Percentiles rank a stretch among this genome's conserved stretches.
Conservation (phyloP, 2,113 vertebrate genomes). For the Marmota flaviventris region DNA sequence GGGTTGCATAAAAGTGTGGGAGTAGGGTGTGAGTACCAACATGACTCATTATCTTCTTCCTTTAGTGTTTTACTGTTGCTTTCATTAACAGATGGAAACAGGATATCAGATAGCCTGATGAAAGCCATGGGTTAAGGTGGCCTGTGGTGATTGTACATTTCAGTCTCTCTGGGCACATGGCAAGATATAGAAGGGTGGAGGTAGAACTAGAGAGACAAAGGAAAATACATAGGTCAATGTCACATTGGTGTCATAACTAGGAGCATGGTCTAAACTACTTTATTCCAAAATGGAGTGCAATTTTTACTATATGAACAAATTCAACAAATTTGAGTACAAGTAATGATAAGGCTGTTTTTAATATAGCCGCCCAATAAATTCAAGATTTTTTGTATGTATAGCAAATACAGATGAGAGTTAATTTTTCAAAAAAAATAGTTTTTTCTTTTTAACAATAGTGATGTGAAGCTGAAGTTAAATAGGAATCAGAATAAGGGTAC, state of each 20-base stretch:
- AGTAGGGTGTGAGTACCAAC: background rate
- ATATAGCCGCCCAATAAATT: background rate
- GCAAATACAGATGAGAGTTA: background rate
- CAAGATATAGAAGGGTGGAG: background rate
- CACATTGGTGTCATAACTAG: background rate
- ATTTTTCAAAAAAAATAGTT: background rate
- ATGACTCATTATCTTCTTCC: background rate
- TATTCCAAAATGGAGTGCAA: background rate
- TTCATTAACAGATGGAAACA: background rate
- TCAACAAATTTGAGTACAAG: background rate
- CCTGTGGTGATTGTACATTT: background rate
- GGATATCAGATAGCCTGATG: background rate
- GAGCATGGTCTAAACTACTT: background rate
- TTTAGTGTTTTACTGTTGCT: background rate
- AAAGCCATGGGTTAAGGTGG: background rate
- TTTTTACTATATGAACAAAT: background rate
- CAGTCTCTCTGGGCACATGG: background rate
- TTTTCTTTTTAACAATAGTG: background rate
- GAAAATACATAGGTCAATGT: background rate
- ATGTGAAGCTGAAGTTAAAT: background rate
- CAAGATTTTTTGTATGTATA: background rate
- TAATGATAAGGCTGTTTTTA: background rate
- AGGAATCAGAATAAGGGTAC: background rate
- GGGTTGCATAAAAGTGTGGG: background rate
- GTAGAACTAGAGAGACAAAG: background rate